Conservation (phyloP, 2,888 invertebrate species). For the Hydrotaea diabolus region DNA sequence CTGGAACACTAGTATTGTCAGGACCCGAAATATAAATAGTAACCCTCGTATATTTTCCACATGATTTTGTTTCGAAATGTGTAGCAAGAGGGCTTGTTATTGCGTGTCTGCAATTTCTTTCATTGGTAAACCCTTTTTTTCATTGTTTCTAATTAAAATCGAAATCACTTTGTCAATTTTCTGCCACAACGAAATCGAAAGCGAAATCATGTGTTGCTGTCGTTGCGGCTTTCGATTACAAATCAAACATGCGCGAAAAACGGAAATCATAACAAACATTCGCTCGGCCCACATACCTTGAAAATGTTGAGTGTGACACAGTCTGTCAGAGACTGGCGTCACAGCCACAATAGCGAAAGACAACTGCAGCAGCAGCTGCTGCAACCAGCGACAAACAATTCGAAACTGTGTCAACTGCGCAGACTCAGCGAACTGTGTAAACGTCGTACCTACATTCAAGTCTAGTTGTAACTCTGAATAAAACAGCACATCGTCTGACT, state of each 20-base stretch:
- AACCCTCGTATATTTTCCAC: too few species aligned
- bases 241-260: constrained; percentile 46
- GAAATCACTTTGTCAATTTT: constrained; percentile 29
- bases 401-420: constrained; percentile 63
- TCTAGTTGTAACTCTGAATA: background rate
- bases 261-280: constrained; percentile 57
- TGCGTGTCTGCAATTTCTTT: background rate
- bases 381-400: constrained; percentile 27
- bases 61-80: too few species aligned
- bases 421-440: constrained; percentile 62
- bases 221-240: constrained; percentile 3
- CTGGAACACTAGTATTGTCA: too few species aligned
- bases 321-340: constrained; percentile 19
- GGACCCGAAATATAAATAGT: too few species aligned
- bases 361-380: constrained; percentile 26
- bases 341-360: constrained; percentile 26
- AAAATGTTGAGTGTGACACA: constrained; percentile 52
- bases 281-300: constrained; percentile 52
- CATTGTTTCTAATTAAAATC: background rate
- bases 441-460: constrained; percentile 10
- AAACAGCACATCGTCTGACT: background rate
- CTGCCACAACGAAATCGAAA: constrained; percentile 32
- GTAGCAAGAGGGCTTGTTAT: background rate
- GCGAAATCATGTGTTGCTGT: constrained; percentile 20
- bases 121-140: background rate